Conservation (phyloP, 1,140 invertebrate species). For the Orchestia grillus region DNA sequence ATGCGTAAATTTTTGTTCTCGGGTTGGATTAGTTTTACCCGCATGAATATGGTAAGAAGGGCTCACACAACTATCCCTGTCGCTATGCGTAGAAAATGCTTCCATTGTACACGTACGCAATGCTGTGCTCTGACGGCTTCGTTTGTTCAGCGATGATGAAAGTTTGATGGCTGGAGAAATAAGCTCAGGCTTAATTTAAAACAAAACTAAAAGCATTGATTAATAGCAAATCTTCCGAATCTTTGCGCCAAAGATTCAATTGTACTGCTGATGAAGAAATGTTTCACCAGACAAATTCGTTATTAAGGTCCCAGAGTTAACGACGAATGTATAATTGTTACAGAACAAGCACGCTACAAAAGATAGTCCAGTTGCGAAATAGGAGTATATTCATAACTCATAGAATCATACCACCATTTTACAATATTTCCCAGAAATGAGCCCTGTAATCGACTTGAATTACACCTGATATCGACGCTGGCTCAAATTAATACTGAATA, state of each 20-base stretch:
- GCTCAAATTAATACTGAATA: neutral
- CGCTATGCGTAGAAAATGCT: neutral
- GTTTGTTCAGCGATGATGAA: too few relatives aligned
- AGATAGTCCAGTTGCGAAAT: neutral
- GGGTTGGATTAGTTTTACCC: neutral
- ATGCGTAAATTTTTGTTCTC: neutral
- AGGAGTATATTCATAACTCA: neutral
- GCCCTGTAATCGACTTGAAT: neutral
- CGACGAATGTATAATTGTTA: neutral
- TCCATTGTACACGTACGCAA: neutral
- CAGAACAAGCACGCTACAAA: neutral
- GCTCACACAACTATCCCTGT: neutral
- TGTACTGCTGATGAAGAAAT: too few relatives aligned
- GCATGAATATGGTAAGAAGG: neutral
- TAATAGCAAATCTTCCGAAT: too few relatives aligned
- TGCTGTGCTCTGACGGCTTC: too few relatives aligned
- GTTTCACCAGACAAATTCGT: too few relatives aligned
- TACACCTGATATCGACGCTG: neutral
- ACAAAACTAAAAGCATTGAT: too few relatives aligned
- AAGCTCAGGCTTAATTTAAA: too few relatives aligned
- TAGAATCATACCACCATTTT: neutral
- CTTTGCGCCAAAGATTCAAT: too few relatives aligned
- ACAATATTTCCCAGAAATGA: neutral
- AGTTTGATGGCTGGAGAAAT: too few relatives aligned
- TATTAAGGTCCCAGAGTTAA: too few relatives aligned